Base-by-base conservation (phyloP, 1,140 invertebrate genomes). In the Megathymus violae region DNA sequence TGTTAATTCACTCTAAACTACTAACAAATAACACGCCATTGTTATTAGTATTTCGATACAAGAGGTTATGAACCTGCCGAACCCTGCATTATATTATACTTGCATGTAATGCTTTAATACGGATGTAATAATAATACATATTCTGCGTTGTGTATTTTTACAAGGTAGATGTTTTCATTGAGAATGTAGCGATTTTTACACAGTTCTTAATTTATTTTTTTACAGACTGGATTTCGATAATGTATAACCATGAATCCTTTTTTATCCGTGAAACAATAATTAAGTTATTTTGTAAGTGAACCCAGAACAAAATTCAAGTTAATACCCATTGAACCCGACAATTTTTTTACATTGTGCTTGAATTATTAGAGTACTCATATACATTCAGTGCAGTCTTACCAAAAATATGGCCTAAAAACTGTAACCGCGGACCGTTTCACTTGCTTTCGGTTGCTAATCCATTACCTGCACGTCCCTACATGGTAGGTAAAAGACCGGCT, bases 111-210 rank as follows among this genome's bases (percentile, higher is more conserved):
- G 47, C 41, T 43, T 43, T 56, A 56, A 43, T 56, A 58, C 13
- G n/a, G 44, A 17, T 54, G 27, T 43, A 56, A 11, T 36, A 11
- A 36, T 36, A 13, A 27, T 56, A 38, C 17, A 51, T 36, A 27
- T 44, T 56, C 52, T 44, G 52, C 40, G 9, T 56, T 25, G 25
- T 16, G 51, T 56, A 47, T 25, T 56, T 56, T 31, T 56, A 56
- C 40, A 43, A 56, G 9, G 13, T 56, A 44, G 52, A 31, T 31
- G 40, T 56, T 56, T 9, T 27, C 31, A 56, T 15, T 31, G 19
- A 56, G 15, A 56, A 54, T 27, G 16, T 54, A 54, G 51, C 17
- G 16, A n/a, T 52, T 43, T 54, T 54, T 54, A 54, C 51, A 43
- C 17, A 10, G 41, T 54, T 25, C 13, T 41, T 11, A 43, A 54